Percentiles rank a stretch among this genome's conserved stretches.
These are phyloP conservation scores for Thera britannica DNA, from an alignment of 2,888 invertebrate species.

Conservation along the genomic window DNA sequence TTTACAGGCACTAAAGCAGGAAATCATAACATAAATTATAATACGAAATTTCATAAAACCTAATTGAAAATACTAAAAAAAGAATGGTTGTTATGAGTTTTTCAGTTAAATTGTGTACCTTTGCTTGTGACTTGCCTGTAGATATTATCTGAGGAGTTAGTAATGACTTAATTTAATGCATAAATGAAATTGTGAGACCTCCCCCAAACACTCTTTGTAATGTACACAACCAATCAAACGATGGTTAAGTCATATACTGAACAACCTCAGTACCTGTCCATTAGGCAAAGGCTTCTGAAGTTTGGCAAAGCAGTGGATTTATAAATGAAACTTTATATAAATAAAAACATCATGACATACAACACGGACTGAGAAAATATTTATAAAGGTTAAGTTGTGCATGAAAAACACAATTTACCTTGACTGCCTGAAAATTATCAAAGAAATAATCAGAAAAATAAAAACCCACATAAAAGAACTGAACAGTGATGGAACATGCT, in stretches of 20 bases:
- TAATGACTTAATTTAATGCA: constrained; percentile 7
- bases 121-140: constrained; percentile 18
- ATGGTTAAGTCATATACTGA: not conserved
- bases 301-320: constrained; percentile 18
- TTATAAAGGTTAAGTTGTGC: constrained; percentile 8
- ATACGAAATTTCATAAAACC: constrained; percentile 1
- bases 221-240: not conserved
- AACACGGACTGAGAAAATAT: constrained; percentile 1
- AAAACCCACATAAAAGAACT: constrained; percentile 45
- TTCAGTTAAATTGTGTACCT: constrained; percentile 4
- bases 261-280: constrained; percentile 1
- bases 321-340: not conserved
- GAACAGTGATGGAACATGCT: constrained; percentile 62
- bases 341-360: not conserved
- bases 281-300: constrained; percentile 9
- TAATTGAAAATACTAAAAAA: not conserved
- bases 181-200: not conserved
- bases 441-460: constrained; percentile 3
- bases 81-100: not conserved
- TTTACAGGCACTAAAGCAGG: constrained; percentile 44
- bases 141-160: constrained; percentile 21
- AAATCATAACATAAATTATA: constrained; percentile 36
- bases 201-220: not conserved
- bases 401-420: constrained; percentile 7
- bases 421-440: constrained; percentile 1